Evolutionary conservation across 2,113 vertebrate genomes (phyloP), one percentile per base, ranked within the genome.

Genomic region (Dicentrarchus labrax): DNA sequence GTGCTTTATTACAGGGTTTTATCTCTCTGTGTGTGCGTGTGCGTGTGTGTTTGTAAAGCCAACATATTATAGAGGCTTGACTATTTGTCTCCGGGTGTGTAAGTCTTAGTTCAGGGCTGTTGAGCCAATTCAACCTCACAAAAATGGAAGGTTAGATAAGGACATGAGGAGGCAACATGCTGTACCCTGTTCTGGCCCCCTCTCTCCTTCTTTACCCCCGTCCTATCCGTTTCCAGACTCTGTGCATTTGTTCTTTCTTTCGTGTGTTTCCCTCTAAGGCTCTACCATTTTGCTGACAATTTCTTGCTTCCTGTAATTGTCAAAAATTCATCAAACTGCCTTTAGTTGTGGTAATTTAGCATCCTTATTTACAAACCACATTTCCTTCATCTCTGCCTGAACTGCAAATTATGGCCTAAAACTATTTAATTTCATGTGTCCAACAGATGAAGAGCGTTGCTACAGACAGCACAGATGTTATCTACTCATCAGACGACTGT

Each of bases 131-230:
- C 59, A 50, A 51, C 41, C 68, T 74, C 71, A 78, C 48, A 69
- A 24, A 67, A 62, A 82, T 38, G 45, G 51, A 80, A 84, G 78
- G 80, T 92, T 80, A 90, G 72, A 71, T 86, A 76, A 86, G 90
- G 88, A 91, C 89, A 89, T 45, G 66, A 85, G 76, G 60, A 86
- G 51, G 83, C 82, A 83, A 48, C 68, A 83, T 54, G 70, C 50
- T 53, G 76, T 60, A 61, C 86, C 88, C 81, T 76, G 79, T 53
- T 71, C 73, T 17, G 82, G 88, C 81, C 75, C 70, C 80, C 48
- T 83, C 72, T 39, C 81, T 82, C 59, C 64, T 66, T 72, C 68
- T 78, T 77, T 22, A 74, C 68, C 73, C 47, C 59, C 4, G 17
- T 39, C 79, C 45, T 36, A 15, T 84, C 73, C 47, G 30, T 30